Base-by-base conservation (phyloP, 2,797 vertebrate species). In the Discoglossus pictus region DNA sequence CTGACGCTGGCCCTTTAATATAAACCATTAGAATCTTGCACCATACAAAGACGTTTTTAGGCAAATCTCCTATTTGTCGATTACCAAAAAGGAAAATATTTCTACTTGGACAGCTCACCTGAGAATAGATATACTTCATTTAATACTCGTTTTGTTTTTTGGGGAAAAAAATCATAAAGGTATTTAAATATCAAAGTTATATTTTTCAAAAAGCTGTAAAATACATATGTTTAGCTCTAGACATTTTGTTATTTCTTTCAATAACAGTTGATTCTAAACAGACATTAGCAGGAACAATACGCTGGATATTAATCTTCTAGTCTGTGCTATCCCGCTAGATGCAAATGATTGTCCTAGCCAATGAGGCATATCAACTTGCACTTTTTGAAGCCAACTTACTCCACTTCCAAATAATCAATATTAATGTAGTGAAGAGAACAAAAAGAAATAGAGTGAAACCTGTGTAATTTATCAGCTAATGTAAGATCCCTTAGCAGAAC, bases 271-370 rank as follows among this genome's bases (percentile, higher is more conserved):
- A 91, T 89, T 90, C 92, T 92, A 82, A 59, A 84, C 88, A 91
- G 89, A 88, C 89, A 92, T 93, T 93, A 93, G 89, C 87, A 91
- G 93, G 91, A 92, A 88, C 90, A 88, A 87, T 87, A 89, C 86
- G 74, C 11, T 85, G 84, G 84, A 90, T 92, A 91, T 93, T 92
- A 89, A 95, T 93, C 92, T 92, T 93, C 92, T 92, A 91, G 88
- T 84, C 75, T 80, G 80, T 84, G 81, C 82, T 80, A 84, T 92
- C 91, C 90, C 89, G 88, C 84, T 77, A 91, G 91, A 85, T 86
- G 80, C 78, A 78, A 76, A 82, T 82, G 86, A 91, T 89, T 91
- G 91, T 92, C 88, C 79, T 79, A 90, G 84, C 86, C 89, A 92
- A 90, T 83, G 85, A 90, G 89, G 89, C 83, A 2, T 82, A 93